Evolutionary conservation across 2,888 invertebrate genomes (phyloP).

Genomic region (Acleris holmiana): DNA sequence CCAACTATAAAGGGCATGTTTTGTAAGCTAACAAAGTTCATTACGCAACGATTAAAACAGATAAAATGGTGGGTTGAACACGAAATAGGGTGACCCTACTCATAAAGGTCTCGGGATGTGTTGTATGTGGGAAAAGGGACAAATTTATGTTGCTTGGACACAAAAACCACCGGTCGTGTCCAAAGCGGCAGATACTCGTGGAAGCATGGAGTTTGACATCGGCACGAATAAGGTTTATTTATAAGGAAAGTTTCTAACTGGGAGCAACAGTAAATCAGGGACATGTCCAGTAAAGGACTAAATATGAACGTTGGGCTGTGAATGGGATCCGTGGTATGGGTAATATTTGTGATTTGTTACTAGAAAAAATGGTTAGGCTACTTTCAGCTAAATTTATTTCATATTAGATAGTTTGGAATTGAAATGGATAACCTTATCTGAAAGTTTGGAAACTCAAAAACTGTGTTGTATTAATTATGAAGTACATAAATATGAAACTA

Average conservation of each 20-base stretch:
- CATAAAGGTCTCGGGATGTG: conserved; percentile 74
- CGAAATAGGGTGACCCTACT: conserved; percentile 69
- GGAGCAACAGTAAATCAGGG: conserved; percentile 74
- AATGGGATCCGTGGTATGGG: conserved; percentile 39
- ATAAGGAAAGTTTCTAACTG: conserved; percentile 77
- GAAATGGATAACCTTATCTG: not conserved
- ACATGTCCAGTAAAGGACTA: conserved; percentile 61
- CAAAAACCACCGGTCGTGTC: conserved; percentile 70
- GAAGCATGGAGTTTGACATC: conserved; percentile 75
- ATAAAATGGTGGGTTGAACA: conserved; percentile 72
- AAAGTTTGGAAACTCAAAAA: conserved; percentile 1
- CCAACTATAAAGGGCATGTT: conserved; percentile 39
- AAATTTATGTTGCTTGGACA: conserved; percentile 71
- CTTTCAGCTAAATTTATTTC: conserved; percentile 18
- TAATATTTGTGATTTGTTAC: conserved; percentile 38
- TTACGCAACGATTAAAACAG: conserved; percentile 73
- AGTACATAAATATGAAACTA: no score
- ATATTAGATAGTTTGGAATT: not conserved
- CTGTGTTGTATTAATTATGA: not conserved
- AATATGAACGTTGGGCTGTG: conserved; percentile 42
- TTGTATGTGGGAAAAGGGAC: conserved; percentile 66
- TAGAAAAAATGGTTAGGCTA: conserved; percentile 30
- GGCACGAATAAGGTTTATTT: conserved; percentile 79
- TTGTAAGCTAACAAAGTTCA: conserved; percentile 61
- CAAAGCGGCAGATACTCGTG: conserved; percentile 70